These are phyloP conservation scores for Atrina japonica DNA, from an alignment of 2,888 invertebrate species.

Conservation along the genomic window DNA sequence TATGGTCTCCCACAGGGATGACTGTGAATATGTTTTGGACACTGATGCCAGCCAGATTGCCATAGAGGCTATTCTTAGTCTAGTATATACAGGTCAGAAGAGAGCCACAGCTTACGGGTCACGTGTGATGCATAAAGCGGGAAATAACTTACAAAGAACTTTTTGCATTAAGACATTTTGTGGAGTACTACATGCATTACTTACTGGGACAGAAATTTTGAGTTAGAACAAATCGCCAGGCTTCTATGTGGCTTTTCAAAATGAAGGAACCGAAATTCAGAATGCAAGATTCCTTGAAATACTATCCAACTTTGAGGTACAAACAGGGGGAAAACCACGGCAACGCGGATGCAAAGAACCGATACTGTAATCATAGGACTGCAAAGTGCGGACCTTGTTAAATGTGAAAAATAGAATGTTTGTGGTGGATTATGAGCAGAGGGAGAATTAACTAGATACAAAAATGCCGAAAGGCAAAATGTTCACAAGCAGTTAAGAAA, in stretches of 20 bases:
- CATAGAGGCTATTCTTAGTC: background rate
- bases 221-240: background rate
- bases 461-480: no score
- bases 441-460: no score
- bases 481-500: no score
- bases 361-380: constrained; percentile 1
- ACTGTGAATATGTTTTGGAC: background rate
- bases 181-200: background rate
- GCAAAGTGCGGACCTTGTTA: background rate
- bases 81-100: background rate
- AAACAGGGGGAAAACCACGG: background rate
- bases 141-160: background rate
- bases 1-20: background rate
- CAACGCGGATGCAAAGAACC: background rate
- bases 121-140: background rate
- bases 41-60: background rate
- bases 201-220: background rate
- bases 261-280: background rate
- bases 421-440: no score
- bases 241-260: background rate
- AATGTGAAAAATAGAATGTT: background rate
- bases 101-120: background rate
- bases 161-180: background rate
- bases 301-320: background rate
- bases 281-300: background rate